phyloP scores from a whole-genome alignment of 2,797 vertebrate species.

The Neoniphon sammara region DNA sequence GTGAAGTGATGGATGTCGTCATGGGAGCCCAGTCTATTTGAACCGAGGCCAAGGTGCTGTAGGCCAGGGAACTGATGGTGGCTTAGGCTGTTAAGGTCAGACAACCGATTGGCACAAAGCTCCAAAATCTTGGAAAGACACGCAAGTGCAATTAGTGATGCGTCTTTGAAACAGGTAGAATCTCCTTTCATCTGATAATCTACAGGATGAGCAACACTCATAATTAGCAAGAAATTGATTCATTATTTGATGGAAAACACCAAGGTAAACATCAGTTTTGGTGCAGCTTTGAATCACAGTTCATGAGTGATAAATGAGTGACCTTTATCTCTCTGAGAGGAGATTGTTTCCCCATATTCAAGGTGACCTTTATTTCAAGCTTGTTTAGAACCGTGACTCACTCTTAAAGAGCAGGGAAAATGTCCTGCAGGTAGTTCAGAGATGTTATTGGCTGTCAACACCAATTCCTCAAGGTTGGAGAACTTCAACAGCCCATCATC shows the following conservation, averaged over 20 bases:
- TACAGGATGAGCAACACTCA: neutral
- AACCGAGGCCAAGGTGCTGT: constrained; percentile 85
- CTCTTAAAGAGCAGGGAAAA: constrained; percentile 86
- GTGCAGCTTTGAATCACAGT: neutral
- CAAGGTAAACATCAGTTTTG: neutral
- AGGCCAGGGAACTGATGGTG: constrained; percentile 70
- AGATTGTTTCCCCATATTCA: neutral
- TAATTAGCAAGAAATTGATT: neutral
- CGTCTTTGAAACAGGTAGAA: neutral
- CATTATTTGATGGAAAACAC: neutral
- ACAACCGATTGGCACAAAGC: constrained; percentile 84
- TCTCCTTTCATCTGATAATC: neutral
- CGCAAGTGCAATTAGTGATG: neutral
- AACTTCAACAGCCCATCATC: constrained; percentile 85
- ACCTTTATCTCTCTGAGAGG: neutral
- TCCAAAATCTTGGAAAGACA: constrained; percentile 85
- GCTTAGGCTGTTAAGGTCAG: constrained; percentile 78
- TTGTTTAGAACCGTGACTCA: constrained; percentile 45
- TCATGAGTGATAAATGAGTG: too few relatives aligned
- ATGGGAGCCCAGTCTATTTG: constrained; percentile 80
- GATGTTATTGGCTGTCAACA: constrained; percentile 87
- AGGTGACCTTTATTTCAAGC: neutral
- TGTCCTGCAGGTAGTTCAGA: constrained; percentile 75
- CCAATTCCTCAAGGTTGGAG: constrained; percentile 84
- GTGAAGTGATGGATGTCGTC: constrained; percentile 77